These are phyloP conservation scores for Ploceus nigricollis DNA, from an alignment of 2,113 vertebrate species.

Conservation along the genomic window DNA sequence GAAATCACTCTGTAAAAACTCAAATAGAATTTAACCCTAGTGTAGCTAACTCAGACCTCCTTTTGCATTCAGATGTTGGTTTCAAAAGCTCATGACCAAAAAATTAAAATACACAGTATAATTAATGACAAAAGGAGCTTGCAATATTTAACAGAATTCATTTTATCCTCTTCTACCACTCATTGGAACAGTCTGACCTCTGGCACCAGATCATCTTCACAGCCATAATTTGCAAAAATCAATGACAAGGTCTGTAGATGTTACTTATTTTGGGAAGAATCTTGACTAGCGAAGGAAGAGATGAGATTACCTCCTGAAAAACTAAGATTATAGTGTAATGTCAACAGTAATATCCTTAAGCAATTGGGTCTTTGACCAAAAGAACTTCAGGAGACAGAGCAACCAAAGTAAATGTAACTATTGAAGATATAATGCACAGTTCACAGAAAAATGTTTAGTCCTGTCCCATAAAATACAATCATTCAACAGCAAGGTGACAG, in stretches of 20 bases:
- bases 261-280: neutral
- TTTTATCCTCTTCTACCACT: neutral
- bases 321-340: neutral
- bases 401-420: neutral
- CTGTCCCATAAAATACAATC: neutral
- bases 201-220: neutral
- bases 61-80: neutral
- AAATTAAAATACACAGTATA: neutral
- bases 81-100: neutral
- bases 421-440: neutral
- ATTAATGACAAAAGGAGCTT: neutral
- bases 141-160: neutral
- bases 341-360: neutral
- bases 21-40: slow-evolving; percentile 32
- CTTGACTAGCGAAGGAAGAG: neutral
- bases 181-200: neutral
- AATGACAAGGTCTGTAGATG: neutral
- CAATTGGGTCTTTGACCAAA: neutral
- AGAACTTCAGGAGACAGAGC: neutral
- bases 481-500: neutral
- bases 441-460: neutral
- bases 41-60: neutral
- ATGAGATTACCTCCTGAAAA: neutral
- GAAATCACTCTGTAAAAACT: slow-evolving; percentile 12
- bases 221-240: neutral